phyloP scores from a whole-genome alignment of 1,140 invertebrate species.

The Drosophila mojavensis region DNA sequence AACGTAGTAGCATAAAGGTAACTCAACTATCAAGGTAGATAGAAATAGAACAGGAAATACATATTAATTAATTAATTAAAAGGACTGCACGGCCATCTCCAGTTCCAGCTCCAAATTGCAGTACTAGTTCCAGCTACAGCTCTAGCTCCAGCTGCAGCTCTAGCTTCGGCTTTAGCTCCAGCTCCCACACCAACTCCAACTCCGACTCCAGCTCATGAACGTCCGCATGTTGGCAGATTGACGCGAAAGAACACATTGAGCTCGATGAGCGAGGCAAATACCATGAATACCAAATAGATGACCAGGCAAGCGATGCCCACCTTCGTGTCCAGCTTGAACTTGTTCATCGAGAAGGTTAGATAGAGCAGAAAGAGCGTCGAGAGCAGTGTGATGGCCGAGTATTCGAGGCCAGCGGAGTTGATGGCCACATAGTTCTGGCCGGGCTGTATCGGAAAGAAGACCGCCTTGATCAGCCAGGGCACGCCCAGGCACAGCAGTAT shows the following conservation, averaged over 20 bases:
- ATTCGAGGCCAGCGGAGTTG: slow-evolving; percentile 92
- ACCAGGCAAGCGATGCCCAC: slow-evolving; percentile 90
- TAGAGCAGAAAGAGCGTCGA: slow-evolving; percentile 92
- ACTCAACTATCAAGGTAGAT: slow-evolving; percentile 81
- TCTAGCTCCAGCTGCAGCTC: slow-evolving; percentile 10
- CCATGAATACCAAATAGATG: slow-evolving; percentile 91
- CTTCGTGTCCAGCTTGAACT: slow-evolving; percentile 91
- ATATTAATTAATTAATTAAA: slow-evolving; percentile 83
- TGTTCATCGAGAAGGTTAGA: slow-evolving; percentile 89
- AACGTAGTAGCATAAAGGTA: slow-evolving; percentile 77
- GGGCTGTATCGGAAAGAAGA: slow-evolving; percentile 89
- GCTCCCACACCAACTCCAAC: slow-evolving; percentile 1
- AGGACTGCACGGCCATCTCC: slow-evolving; percentile 58
- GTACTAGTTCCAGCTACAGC: slow-evolving; percentile 9
- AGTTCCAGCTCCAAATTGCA: slow-evolving; percentile 6
- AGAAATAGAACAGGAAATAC: slow-evolving; percentile 82
- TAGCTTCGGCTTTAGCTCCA: slow-evolving; percentile 30
- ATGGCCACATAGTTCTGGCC: slow-evolving; percentile 90
- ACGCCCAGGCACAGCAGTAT: slow-evolving; percentile 93
- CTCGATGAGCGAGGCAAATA: slow-evolving; percentile 92
- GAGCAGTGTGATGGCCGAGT: slow-evolving; percentile 91
- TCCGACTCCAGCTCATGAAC: slow-evolving; percentile 62
- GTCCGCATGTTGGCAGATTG: slow-evolving; percentile 90
- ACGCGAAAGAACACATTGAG: slow-evolving; percentile 94
- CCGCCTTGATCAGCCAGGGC: slow-evolving; percentile 93